Conservation (phyloP, 2,888 invertebrate species). For the Eucera pruinosa region DNA sequence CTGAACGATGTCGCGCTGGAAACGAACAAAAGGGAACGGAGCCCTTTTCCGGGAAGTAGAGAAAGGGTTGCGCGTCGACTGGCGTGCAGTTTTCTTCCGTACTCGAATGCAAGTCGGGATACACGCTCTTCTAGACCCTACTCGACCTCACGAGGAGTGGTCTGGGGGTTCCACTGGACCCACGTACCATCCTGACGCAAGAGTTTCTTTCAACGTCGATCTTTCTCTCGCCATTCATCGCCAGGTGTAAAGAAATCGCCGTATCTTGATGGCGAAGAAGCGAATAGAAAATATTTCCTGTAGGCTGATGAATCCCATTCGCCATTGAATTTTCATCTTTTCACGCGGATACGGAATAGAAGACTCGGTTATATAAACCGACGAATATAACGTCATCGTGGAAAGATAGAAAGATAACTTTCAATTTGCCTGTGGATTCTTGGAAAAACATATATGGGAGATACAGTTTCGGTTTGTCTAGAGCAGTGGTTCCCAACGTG, state of each 20-base stretch:
- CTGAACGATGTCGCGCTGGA: not conserved
- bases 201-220: not conserved
- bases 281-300: not conserved
- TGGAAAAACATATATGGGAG: too few relatives aligned
- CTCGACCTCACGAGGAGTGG: slow-evolving; percentile 46
- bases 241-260: not conserved
- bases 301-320: too few relatives aligned
- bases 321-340: not conserved
- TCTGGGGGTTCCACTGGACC: slow-evolving; percentile 28
- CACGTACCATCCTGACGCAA: slow-evolving; percentile 1
- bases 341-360: too few relatives aligned
- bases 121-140: slow-evolving; percentile 41
- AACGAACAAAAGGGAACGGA: slow-evolving; percentile 21
- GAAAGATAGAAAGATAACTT: too few relatives aligned
- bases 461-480: too few relatives aligned
- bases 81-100: slow-evolving; percentile 24
- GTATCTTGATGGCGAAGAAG: not conserved
- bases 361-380: not conserved
- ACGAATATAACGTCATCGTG: too few relatives aligned
- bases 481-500: too few relatives aligned
- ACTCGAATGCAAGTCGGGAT: slow-evolving; percentile 9
- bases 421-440: too few relatives aligned
- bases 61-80: not conserved
- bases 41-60: not conserved
- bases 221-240: slow-evolving; percentile 1